Evolutionary conservation across 2,797 vertebrate species (phyloP).

Genomic region (Rallus crepitans): DNA sequence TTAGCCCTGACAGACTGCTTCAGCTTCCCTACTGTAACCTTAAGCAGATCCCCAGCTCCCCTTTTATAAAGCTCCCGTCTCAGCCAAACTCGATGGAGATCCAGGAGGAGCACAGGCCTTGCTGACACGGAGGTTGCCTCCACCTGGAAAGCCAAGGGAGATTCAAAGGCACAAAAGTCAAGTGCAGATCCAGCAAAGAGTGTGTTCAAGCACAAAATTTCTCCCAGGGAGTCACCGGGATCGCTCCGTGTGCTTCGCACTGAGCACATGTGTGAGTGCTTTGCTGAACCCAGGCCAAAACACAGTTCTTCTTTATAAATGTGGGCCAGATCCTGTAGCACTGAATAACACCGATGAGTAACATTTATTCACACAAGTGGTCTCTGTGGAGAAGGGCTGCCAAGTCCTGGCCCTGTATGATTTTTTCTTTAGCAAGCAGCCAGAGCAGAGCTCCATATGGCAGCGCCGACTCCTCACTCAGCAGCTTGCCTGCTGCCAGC

Average conservation of each 20-base stretch:
- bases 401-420: conserved; percentile 32
- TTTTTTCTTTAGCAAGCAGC: conserved; percentile 24
- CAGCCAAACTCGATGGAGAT: fast-evolving
- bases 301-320: background rate
- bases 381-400: conserved; percentile 11
- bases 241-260: fast-evolving
- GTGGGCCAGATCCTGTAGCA: background rate
- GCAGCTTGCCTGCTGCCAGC: conserved; percentile 57
- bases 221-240: background rate
- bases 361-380: conserved; percentile 18
- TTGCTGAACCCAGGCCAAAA: background rate
- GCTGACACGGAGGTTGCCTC: background rate
- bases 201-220: background rate
- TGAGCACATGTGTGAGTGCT: background rate
- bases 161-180: background rate
- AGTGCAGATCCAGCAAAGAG: background rate
- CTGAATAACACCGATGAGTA: background rate
- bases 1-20: background rate
- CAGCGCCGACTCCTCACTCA: conserved; percentile 51
- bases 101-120: fast-evolving
- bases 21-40: background rate
- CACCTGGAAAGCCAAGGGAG: background rate
- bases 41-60: background rate
- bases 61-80: background rate
- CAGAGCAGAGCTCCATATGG: conserved; percentile 64